Percentiles rank a stretch among this genome's conserved stretches.
Conservation (phyloP, 1,140 invertebrate species). For the Trichomalopsis sarcophagae region DNA sequence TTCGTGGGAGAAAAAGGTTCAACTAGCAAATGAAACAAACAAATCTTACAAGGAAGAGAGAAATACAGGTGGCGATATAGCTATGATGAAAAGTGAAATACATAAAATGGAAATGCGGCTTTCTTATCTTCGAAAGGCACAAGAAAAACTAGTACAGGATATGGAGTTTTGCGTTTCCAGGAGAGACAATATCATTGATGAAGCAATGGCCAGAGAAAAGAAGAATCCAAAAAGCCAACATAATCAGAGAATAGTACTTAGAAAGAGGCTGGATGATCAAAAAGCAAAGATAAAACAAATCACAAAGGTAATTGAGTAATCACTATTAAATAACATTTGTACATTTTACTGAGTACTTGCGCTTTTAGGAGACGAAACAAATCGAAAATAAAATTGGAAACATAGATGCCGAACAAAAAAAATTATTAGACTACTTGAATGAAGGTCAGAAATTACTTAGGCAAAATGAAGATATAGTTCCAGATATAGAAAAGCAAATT, state of each 20-base stretch:
- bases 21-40: conserved; percentile 82
- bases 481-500: conserved; percentile 73
- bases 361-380: conserved; percentile 64
- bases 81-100: conserved; percentile 86
- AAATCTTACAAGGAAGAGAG: conserved; percentile 80
- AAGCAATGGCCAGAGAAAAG: conserved; percentile 77
- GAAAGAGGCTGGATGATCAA: conserved; percentile 76
- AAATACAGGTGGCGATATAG: conserved; percentile 81
- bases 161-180: conserved; percentile 84
- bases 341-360: conserved; percentile 1
- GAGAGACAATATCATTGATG: conserved; percentile 80
- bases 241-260: conserved; percentile 66
- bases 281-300: conserved; percentile 77
- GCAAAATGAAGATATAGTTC: conserved; percentile 62
- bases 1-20: conserved; percentile 87
- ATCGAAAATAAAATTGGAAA: conserved; percentile 61
- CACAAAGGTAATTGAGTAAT: conserved; percentile 68
- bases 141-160: conserved; percentile 85
- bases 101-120: conserved; percentile 85
- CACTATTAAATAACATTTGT: not conserved
- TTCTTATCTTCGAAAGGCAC: conserved; percentile 81
- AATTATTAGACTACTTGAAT: conserved; percentile 60
- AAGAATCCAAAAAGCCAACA: conserved; percentile 69
- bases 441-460: conserved; percentile 60
- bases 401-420: conserved; percentile 58